Conservation (phyloP, 2,113 vertebrate species). For the Leptodactylus fuscus region DNA sequence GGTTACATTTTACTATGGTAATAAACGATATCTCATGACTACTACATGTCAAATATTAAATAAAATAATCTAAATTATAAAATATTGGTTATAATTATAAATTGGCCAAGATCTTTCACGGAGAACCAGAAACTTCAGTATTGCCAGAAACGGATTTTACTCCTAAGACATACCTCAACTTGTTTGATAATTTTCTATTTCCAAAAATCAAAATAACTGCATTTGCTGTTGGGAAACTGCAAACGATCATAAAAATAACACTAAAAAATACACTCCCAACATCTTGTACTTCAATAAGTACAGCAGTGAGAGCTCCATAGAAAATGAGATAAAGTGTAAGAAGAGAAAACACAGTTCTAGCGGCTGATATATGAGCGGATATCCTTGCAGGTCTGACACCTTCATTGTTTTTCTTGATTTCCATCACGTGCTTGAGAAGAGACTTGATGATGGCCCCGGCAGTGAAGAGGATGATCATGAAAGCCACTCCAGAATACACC, state of each 20-base stretch:
- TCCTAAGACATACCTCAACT: not conserved
- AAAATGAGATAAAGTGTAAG: not conserved
- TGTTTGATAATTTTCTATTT: not conserved
- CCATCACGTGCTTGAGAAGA: not conserved
- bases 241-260: not conserved
- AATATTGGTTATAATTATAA: too few species aligned
- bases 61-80: too few species aligned
- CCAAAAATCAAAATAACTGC: not conserved
- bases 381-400: not conserved
- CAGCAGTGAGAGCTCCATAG: not conserved
- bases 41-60: too few species aligned
- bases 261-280: not conserved
- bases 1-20: too few species aligned
- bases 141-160: too few species aligned
- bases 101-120: too few species aligned
- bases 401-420: not conserved
- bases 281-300: not conserved
- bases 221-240: not conserved
- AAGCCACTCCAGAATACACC: not conserved
- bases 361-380: not conserved
- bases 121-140: too few species aligned
- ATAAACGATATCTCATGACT: too few species aligned
- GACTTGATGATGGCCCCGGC: not conserved
- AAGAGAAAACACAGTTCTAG: conserved; percentile 1
- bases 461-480: not conserved